These are phyloP conservation scores for Scatophagus argus DNA, from an alignment of 2,113 vertebrate species.

Conservation along the genomic window DNA sequence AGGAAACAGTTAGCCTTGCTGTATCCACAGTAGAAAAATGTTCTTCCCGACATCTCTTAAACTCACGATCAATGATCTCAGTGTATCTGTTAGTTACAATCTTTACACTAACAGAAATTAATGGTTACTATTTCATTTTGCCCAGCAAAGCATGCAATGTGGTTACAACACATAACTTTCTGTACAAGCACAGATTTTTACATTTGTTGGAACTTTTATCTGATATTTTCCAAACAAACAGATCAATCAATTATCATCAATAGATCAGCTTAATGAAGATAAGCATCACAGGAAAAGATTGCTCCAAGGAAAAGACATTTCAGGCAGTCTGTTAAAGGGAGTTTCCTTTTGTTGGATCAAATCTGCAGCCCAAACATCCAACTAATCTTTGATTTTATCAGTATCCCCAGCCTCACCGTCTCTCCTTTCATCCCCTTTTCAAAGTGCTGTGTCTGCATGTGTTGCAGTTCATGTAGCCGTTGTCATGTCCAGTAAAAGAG, in stretches of 20 bases:
- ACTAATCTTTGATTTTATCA: slow-evolving; percentile 37
- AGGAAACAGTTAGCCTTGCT: too few relatives aligned
- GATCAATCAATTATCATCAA: neutral
- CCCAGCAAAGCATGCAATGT: too few relatives aligned
- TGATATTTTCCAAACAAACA: neutral
- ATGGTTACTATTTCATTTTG: too few relatives aligned
- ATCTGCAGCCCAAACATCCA: slow-evolving; percentile 1
- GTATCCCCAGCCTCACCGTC: neutral
- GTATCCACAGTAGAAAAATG: too few relatives aligned
- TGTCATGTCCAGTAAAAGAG: neutral
- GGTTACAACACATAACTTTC: too few relatives aligned
- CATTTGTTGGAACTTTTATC: too few relatives aligned
- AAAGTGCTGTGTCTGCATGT: neutral
- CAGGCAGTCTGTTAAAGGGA: neutral
- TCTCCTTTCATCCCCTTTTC: neutral
- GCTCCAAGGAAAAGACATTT: neutral
- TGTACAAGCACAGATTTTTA: too few relatives aligned
- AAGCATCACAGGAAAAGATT: neutral
- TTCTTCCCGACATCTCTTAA: too few relatives aligned
- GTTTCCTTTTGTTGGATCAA: neutral
- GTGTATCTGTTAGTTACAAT: too few relatives aligned
- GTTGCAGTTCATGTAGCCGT: neutral
- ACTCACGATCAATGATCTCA: too few relatives aligned
- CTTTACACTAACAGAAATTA: too few relatives aligned
- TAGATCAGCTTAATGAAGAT: neutral